phyloP scores from a whole-genome alignment of 1,140 invertebrate genomes.

The Brachionus koreanus region DNA sequence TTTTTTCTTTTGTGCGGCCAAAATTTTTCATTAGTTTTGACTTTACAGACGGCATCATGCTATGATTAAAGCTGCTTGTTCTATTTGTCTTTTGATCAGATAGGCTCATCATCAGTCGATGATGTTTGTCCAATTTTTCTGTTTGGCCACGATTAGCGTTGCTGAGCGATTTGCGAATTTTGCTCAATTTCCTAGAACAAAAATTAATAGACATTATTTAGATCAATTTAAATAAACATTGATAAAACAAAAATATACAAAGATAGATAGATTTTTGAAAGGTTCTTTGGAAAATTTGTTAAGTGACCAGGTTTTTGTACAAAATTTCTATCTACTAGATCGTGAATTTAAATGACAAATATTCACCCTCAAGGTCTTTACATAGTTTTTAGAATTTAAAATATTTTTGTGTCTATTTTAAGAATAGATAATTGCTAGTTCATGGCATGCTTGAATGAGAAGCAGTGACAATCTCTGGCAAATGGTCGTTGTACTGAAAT shows the following conservation, averaged over 20 bases:
- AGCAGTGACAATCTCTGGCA: not conserved
- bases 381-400: slow-evolving; percentile 9
- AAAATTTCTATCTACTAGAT: slow-evolving; percentile 16
- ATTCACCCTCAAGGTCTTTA: not conserved
- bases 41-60: slow-evolving; percentile 42
- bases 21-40: slow-evolving; percentile 35
- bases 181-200: not conserved
- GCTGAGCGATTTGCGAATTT: not conserved
- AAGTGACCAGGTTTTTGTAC: not conserved
- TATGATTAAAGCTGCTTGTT: not conserved
- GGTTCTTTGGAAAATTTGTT: not conserved
- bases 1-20: slow-evolving; percentile 39
- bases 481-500: not conserved
- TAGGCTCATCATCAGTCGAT: not conserved
- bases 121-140: not conserved
- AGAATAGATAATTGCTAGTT: slow-evolving; percentile 18
- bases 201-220: slow-evolving; percentile 25
- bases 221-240: not conserved
- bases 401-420: not conserved
- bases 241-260: not conserved
- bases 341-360: slow-evolving; percentile 34
- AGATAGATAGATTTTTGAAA: not conserved
- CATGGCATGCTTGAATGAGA: not conserved
- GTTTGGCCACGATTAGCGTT: not conserved
- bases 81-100: not conserved